phyloP scores from a whole-genome alignment of 1,140 invertebrate species.

The Neodiprion pinetum region DNA sequence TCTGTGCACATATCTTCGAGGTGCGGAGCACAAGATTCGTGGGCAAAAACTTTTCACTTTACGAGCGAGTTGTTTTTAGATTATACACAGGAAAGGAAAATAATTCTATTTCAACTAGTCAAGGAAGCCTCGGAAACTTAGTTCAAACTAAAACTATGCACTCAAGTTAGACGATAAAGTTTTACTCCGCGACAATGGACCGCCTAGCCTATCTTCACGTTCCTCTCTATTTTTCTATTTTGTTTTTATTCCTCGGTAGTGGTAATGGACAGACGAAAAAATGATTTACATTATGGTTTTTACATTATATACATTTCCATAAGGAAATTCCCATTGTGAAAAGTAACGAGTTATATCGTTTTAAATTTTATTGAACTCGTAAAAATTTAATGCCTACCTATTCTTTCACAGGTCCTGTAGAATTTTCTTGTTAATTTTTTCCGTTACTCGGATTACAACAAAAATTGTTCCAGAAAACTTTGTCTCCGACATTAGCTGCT shows the following conservation, averaged over 20 bases:
- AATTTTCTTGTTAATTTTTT: not conserved
- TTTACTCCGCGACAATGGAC: not conserved
- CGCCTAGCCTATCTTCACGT: no score
- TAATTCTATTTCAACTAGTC: not conserved
- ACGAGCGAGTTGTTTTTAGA: slow-evolving; percentile 17
- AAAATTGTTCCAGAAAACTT: no score
- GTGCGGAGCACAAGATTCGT: slow-evolving; percentile 29
- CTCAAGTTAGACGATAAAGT: not conserved
- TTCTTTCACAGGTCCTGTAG: not conserved
- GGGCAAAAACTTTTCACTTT: slow-evolving; percentile 41
- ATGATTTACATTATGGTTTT: no score
- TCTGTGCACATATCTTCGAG: slow-evolving; percentile 22
- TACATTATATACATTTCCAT: not conserved
- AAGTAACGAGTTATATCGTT: not conserved
- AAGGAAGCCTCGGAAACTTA: not conserved
- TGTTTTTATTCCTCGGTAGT: no score
- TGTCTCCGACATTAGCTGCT: no score
- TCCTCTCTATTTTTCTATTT: no score
- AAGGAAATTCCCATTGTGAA: not conserved
- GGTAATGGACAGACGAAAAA: no score
- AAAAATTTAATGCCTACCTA: not conserved
- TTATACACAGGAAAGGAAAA: not conserved
- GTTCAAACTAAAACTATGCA: not conserved
- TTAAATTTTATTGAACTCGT: not conserved
- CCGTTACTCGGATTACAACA: not conserved